Conservation (phyloP, 2,113 vertebrate genomes). For the Neomonachus schauinslandi region DNA sequence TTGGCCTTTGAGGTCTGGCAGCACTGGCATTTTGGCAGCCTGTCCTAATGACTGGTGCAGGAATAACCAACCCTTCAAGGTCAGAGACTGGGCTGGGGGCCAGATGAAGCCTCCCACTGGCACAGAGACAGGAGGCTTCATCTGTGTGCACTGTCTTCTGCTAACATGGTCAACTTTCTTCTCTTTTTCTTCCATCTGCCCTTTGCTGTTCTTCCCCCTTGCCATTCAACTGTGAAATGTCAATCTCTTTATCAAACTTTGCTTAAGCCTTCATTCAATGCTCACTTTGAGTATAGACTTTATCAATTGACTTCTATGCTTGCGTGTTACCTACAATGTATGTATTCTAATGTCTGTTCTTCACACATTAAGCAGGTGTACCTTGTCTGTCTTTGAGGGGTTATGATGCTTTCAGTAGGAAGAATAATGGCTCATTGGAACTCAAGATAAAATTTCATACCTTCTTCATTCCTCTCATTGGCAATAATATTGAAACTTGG, state of each 20-base stretch:
- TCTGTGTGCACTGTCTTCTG: background rate
- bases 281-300: background rate
- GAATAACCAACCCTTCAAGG: background rate
- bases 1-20: background rate
- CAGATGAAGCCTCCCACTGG: background rate
- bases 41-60: background rate
- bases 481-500: background rate
- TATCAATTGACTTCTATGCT: background rate
- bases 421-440: background rate
- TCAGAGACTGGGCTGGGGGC: background rate
- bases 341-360: background rate
- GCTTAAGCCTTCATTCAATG: background rate
- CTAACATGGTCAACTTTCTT: background rate
- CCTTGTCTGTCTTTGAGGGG: background rate
- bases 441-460: background rate
- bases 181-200: background rate
- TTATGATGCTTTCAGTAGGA: background rate
- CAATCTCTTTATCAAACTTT: background rate
- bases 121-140: background rate
- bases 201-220: background rate
- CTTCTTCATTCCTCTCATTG: slow-evolving; percentile 31
- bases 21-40: background rate
- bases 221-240: background rate
- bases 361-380: background rate
- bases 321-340: background rate